Conservation (phyloP, 2,797 vertebrate species). For the Coccyzus lansbergi region DNA sequence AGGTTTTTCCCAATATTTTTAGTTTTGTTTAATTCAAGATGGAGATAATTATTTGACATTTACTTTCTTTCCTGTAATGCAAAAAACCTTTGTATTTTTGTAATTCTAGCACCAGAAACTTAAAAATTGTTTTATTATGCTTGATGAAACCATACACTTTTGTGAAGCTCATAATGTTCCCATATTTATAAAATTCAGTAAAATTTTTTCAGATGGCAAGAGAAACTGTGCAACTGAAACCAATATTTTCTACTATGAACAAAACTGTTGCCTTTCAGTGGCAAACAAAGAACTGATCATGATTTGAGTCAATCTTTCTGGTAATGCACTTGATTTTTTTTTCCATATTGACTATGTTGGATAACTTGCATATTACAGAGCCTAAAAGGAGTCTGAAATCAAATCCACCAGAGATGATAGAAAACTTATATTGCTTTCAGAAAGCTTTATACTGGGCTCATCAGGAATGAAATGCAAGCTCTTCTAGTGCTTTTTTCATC, state of each 20-base stretch:
- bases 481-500: background rate
- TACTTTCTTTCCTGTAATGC: background rate
- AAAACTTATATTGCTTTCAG: background rate
- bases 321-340: slow-evolving; percentile 2
- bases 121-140: background rate
- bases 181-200: background rate
- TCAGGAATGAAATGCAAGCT: background rate
- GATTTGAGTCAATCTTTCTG: background rate
- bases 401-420: background rate
- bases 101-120: background rate
- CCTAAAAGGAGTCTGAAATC: background rate
- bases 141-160: background rate
- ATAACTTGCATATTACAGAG: background rate
- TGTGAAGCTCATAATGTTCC: background rate
- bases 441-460: background rate
- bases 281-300: background rate
- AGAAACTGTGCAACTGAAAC: background rate
- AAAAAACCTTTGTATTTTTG: background rate
- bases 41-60: background rate
- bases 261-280: background rate
- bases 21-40: background rate
- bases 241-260: background rate
- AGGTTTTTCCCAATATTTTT: background rate
- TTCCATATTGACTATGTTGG: background rate
- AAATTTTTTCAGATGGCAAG: background rate